Base-by-base conservation (phyloP, 2,888 invertebrate genomes). In the Ochropacha duplaris region DNA sequence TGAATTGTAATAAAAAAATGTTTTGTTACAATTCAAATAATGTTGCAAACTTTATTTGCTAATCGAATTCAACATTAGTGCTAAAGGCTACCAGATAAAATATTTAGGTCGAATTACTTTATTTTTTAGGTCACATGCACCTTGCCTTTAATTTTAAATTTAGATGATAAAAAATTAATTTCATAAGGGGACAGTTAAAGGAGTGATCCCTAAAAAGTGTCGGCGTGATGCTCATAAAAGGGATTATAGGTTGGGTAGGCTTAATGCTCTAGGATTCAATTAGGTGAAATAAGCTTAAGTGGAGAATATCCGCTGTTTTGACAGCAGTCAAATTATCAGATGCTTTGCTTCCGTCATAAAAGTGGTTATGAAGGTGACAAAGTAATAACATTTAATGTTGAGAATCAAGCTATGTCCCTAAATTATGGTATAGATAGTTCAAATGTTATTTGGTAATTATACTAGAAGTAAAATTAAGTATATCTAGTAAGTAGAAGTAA, bases 241-340 rank as follows among this genome's bases (percentile, higher is more conserved):
- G 88, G 92, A 92, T 92, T 92, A 92, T 86, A 86, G 84, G 84
- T 84, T 85, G 70, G 79, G 79, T 76, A 76, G 80, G 79, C 82
- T 87, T 91, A 90, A 90, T 90, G 79, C 85, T 79, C 89, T 90
- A 91, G 88, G 88, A 92, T 91, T 92, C 92, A 92, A 92, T 92
- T 92, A 92, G 84, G 83, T 71, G 91, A 86, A 92, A 92, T 92
- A 90, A 92, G 90, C 91, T 92, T 91, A 91, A 92, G 89, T 91
- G 85, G 84, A 66, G 72, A 80, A 84, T 89, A 90, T 92, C 91
- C 89, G 86, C 86, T 92, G 87, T 92, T 92, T 75, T 92, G 92
- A 92, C 92, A 90, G 88, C 87, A 79, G 78, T 86, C 87, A 84
- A 89, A 90, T 92, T 89, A 89, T 83, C 80, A 74, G 76, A 78